phyloP scores from a whole-genome alignment of 2,888 invertebrate genomes.

The Rhynchonema sp. region DNA sequence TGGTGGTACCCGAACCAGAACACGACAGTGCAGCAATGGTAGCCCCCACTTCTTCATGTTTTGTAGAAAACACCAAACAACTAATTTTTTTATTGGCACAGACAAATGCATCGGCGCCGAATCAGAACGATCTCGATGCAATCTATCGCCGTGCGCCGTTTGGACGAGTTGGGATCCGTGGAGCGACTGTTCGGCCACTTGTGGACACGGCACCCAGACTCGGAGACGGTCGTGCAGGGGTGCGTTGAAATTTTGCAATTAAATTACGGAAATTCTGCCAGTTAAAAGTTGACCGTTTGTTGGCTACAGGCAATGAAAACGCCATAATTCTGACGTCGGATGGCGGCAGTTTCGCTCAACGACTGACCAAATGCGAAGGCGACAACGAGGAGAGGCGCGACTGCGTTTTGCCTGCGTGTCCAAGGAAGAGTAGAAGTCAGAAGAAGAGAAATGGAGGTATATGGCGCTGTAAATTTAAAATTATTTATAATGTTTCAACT shows the following conservation, averaged over 20 bases:
- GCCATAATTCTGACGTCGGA: no score
- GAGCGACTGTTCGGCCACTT: neutral
- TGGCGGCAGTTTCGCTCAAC: no score
- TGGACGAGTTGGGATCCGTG: constrained; percentile 11
- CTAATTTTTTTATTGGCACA: no score
- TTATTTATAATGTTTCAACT: neutral
- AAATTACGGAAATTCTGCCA: no score
- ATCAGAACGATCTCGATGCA: constrained; percentile 36
- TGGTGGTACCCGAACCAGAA: neutral
- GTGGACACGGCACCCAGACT: neutral
- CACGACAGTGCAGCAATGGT: neutral
- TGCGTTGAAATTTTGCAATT: no score
- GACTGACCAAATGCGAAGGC: no score
- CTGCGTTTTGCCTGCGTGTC: no score
- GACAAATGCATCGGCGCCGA: neutral
- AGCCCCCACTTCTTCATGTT: neutral
- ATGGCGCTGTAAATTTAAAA: neutral
- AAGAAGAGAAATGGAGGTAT: neutral
- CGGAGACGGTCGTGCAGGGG: neutral
- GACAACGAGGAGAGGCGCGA: no score
- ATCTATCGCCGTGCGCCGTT: constrained; percentile 29
- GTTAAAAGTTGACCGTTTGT: no score
- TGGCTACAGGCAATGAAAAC: no score
- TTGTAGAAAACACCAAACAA: neutral
- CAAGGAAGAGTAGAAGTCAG: no score